A percentile compares a stretch with the other conserved stretches of the same genome.
Conservation (phyloP, 1,140 invertebrate species). For the Lordiphosa mommai region DNA sequence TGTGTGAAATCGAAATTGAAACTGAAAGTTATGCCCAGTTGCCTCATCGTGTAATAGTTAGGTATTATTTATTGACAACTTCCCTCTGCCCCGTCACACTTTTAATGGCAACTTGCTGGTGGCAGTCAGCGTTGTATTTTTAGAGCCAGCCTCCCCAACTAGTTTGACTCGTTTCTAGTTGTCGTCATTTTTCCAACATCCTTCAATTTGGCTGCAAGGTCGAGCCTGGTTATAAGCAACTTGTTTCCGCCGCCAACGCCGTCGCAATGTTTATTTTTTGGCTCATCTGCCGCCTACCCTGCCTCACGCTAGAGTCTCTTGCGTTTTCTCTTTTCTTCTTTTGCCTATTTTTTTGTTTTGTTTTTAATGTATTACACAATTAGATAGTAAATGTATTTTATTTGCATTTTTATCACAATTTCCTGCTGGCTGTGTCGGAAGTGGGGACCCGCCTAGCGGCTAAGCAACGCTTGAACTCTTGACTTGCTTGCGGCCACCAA, state of each 20-base stretch:
- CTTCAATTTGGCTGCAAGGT: conserved; percentile 56
- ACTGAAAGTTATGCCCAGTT: conserved; percentile 46
- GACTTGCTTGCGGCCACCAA: conserved; percentile 6
- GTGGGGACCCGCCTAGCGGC: conserved; percentile 29
- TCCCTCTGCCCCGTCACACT: conserved; percentile 15
- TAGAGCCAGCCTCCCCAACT: conserved; percentile 38
- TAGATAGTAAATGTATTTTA: conserved; percentile 54
- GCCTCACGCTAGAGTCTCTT: conserved; percentile 41
- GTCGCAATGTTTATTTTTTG: background rate
- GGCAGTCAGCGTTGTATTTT: conserved; percentile 40
- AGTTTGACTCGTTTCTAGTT: conserved; percentile 58
- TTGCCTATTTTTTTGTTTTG: background rate
- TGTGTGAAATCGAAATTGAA: conserved; percentile 46
- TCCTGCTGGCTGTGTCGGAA: conserved; percentile 38
- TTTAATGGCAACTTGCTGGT: conserved; percentile 35
- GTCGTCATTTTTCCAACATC: conserved; percentile 19
- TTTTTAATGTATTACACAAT: conserved; percentile 61
- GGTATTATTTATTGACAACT: conserved; percentile 38
- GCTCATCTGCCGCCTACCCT: conserved; percentile 41
- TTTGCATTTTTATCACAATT: conserved; percentile 64
- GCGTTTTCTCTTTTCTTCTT: conserved; percentile 47
- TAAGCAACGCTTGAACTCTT: conserved; percentile 48
- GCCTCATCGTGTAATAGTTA: background rate
- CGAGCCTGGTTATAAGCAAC: conserved; percentile 30
- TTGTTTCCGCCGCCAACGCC: conserved; percentile 30